Percentiles rank a stretch among this genome's conserved stretches.
phyloP scores from a whole-genome alignment of 2,113 vertebrate species.

The Scytalopus superciliaris region DNA sequence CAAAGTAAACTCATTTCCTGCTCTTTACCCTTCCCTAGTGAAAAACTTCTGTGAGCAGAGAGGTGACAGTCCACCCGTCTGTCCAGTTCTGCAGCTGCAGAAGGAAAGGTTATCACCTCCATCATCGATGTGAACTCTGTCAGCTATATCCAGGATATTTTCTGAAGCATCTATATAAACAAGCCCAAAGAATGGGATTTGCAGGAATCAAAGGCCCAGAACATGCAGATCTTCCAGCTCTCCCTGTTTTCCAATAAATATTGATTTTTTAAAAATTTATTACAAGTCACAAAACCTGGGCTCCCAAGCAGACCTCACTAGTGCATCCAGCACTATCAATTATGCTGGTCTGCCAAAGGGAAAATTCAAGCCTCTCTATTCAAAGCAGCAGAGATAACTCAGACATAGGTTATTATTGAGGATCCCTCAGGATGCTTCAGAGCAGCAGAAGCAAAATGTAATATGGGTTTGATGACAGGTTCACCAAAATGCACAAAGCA shows the following conservation, averaged over 20 bases:
- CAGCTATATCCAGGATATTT: not conserved
- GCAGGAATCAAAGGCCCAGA: not conserved
- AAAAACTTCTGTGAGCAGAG: not conserved
- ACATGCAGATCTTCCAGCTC: not conserved
- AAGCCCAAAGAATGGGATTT: not conserved
- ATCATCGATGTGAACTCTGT: not conserved
- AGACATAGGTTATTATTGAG: not conserved
- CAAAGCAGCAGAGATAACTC: not conserved
- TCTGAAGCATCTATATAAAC: not conserved
- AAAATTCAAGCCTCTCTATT: not conserved
- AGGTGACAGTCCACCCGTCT: fast-evolving
- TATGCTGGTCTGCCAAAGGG: not conserved
- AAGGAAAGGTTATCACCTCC: not conserved
- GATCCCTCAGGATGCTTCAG: not conserved
- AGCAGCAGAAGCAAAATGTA: not conserved
- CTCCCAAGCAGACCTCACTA: not conserved
- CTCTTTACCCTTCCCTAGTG: not conserved
- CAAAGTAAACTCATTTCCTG: not conserved
- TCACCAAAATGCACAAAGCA: not conserved
- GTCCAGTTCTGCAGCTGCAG: not conserved
- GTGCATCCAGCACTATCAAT: not conserved
- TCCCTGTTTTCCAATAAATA: not conserved
- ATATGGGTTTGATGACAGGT: not conserved
- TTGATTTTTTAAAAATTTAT: not conserved
- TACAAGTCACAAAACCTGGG: not conserved